Conservation (phyloP, 2,888 invertebrate genomes). For the Papilio gigon region DNA sequence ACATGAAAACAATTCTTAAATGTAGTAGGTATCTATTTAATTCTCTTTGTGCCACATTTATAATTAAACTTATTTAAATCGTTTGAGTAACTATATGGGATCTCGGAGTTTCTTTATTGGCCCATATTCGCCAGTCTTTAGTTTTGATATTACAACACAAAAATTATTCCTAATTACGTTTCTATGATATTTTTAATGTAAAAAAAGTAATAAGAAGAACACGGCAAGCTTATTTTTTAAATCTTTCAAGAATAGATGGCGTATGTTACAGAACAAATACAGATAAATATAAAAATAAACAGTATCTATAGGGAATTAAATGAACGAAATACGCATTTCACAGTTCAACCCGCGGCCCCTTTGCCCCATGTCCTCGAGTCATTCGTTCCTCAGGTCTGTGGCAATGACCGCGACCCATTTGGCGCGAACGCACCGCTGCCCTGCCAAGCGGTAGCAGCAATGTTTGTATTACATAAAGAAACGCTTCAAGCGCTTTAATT, state of each 20-base stretch:
- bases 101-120: too few species aligned
- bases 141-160: too few species aligned
- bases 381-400: conserved; percentile 37
- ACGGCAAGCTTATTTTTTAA: too few species aligned
- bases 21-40: too few species aligned
- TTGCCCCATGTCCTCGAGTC: conserved; percentile 23
- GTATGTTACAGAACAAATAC: neutral
- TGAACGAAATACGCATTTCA: conserved; percentile 32
- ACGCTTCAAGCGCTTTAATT: conserved; percentile 40
- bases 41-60: too few species aligned
- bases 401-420: conserved; percentile 42
- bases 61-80: too few species aligned
- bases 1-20: too few species aligned
- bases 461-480: conserved; percentile 40
- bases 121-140: too few species aligned
- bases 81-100: too few species aligned
- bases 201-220: too few species aligned
- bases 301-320: neutral
- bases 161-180: too few species aligned
- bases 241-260: neutral
- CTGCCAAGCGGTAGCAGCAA: conserved; percentile 41
- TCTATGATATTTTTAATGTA: too few species aligned
- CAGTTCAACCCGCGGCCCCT: conserved; percentile 6
- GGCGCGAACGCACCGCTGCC: conserved; percentile 39
- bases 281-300: neutral